Base-by-base conservation (phyloP, 1,140 invertebrate species). In the Drosophila jambulina region DNA sequence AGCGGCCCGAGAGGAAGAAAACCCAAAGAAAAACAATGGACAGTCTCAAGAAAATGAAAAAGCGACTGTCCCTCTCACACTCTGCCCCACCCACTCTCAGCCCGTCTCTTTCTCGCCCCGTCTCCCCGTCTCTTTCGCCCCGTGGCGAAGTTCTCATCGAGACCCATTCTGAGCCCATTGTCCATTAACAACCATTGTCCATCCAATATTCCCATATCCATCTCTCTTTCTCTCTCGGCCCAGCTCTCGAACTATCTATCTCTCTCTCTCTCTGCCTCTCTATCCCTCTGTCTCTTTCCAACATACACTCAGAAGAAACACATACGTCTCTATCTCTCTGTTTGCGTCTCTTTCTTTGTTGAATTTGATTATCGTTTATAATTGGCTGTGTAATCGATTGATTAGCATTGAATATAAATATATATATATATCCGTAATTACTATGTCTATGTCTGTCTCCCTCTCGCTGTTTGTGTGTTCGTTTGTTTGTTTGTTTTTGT, bases 181-280 rank as follows among this genome's bases (percentile, higher is more conserved):
- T 75, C 71, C 71, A 75, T 75, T 81, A 80, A 86, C 77, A 84
- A 78, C 78, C 82, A 84, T 84, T 86, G 82, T 82, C 82, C 82
- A 84, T 84, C 69, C 74, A 70, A 75, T 82, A 84, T 85, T 54
- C 82, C 80, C 79, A 81, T 76, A 60, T 27, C 60, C 63, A 46
- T 78, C 57, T 77, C 15, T 60, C 40, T 63, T n/a, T 78, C 40
- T 64, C 46, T 60, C 58, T 75, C 40, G 61, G 21, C 59, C 61
- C 46, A 59, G 36, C 21, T 58, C 36, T 70, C 27, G 60, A 13
- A 49, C 60, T 59, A 60, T 51, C 15, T 75, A 25, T 75, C 21
- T 54, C 46, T 76, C 38, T 59, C 12, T 54, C 19, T 61, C 38
- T 65, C 34, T 48, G 21, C 51, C 8, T 9, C n/a, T 71, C 15